Conservation (phyloP, 2,797 vertebrate species). For the Hydrocynus forskahlii region DNA sequence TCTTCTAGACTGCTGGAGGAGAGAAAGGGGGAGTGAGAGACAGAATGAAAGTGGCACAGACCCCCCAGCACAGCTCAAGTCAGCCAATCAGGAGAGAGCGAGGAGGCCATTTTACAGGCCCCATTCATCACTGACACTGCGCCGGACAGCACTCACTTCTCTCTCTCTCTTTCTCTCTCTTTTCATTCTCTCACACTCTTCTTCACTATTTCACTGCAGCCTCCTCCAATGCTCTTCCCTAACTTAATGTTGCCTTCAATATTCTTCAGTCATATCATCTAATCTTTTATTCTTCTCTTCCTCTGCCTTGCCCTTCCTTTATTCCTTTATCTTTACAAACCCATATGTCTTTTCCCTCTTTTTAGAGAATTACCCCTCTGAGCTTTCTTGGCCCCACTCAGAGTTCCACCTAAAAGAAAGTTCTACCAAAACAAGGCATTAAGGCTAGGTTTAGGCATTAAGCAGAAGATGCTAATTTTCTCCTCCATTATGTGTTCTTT, state of each 20-base stretch:
- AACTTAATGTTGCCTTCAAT: slow-evolving; percentile 55
- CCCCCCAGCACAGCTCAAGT: slow-evolving; percentile 48
- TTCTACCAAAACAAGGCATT: slow-evolving; percentile 41
- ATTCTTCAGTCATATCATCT: slow-evolving; percentile 47
- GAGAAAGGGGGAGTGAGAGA: slow-evolving; percentile 37
- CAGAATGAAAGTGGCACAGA: slow-evolving; percentile 44
- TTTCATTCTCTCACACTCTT: slow-evolving; percentile 11
- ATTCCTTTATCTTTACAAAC: slow-evolving; percentile 37
- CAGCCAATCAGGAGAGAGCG: slow-evolving; percentile 58
- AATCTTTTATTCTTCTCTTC: slow-evolving; percentile 39
- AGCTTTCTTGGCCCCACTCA: slow-evolving; percentile 30
- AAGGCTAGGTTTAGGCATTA: slow-evolving; percentile 33
- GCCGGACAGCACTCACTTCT: slow-evolving; percentile 53
- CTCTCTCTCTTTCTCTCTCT: slow-evolving; percentile 22
- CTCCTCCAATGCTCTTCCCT: slow-evolving; percentile 30
- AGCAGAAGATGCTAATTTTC: slow-evolving; percentile 44
- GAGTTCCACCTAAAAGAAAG: slow-evolving; percentile 37
- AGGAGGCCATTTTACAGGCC: slow-evolving; percentile 64
- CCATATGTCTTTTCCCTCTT: slow-evolving; percentile 14
- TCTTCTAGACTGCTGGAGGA: slow-evolving; percentile 56
- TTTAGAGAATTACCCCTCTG: slow-evolving; percentile 28
- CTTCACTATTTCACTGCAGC: slow-evolving; percentile 38
- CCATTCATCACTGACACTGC: slow-evolving; percentile 73
- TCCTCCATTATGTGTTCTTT: slow-evolving; percentile 50
- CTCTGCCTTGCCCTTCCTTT: slow-evolving; percentile 36